Conservation (phyloP, 2,797 vertebrate genomes). For the Spinus pinus region DNA sequence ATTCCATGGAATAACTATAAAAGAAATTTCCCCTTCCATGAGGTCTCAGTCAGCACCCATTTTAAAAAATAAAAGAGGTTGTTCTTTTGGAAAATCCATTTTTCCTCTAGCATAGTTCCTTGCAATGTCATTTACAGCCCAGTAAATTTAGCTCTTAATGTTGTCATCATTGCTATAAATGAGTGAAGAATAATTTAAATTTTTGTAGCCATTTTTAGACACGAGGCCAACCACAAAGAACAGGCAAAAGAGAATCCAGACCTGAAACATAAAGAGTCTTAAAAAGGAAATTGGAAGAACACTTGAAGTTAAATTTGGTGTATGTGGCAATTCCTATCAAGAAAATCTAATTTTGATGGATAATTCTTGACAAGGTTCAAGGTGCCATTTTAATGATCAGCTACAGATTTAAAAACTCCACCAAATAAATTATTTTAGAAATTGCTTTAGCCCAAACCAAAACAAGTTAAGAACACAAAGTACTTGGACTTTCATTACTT, state of each 20-base stretch:
- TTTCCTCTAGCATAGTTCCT: neutral
- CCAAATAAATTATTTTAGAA: neutral
- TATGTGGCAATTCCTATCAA: neutral
- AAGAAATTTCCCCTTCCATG: neutral
- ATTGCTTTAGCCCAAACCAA: neutral
- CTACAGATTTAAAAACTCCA: neutral
- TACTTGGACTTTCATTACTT: neutral
- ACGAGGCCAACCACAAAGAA: neutral
- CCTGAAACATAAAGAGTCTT: neutral
- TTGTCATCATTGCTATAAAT: conserved; percentile 11
- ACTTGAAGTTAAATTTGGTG: neutral
- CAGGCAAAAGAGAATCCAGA: neutral
- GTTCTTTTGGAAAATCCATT: neutral
- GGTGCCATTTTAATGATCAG: neutral
- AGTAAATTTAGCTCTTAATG: neutral
- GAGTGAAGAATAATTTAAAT: conserved; percentile 1
- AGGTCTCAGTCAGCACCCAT: neutral
- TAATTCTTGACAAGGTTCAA: neutral
- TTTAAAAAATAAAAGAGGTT: neutral
- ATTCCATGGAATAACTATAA: neutral
- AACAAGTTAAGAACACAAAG: neutral
- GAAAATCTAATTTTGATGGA: neutral
- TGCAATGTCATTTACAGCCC: neutral
- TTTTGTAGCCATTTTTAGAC: neutral
- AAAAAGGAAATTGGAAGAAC: neutral